Evolutionary conservation across 1,140 invertebrate genomes (phyloP), one percentile per base, ranked within the genome.

Genomic region (Lucilia sericata): DNA sequence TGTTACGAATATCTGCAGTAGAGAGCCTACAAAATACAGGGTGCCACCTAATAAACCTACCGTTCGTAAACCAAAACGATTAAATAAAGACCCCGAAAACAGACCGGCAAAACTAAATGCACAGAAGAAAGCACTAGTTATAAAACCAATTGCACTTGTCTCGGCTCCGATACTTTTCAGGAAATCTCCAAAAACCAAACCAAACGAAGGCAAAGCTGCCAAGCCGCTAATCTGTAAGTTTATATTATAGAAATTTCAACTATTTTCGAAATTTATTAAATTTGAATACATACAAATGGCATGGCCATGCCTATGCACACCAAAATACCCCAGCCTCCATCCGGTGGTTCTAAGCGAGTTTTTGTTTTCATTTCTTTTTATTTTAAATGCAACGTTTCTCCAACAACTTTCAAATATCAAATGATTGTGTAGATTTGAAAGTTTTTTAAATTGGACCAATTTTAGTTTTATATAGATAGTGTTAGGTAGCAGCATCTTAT

Each of bases 241-340:
- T 82, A 42, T 47, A 49, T 49, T n/a, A 17, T 8, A 19, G 19
- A 7, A 5, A 17, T 47, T n/a, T 0, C 10, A 4, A 42, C 12
- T 25, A 25, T 51, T 2, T 25, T 47, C 51, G 2, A 60, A 82
- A 82, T 25, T 25, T 8, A 21, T 76, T 5, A 55, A 10, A 14
- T 17, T 9, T 49, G 19, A 74, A 55, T 84, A 94, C 94, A 93
- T 91, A 95, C 94, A 87, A 94, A 93, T 12, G 92, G 93, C 25
- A 94, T 84, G 14, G 93, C 90, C 84, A 92, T 92, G 30, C 92
- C 94, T 25, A 94, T 87, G 84, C 93, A 93, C 36, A 95, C 91
- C 1, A 93, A 87, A 87, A 94, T 94, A 12, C 94, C 94, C 93
- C 93, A 95, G 34, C 92, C 93, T 51, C 94, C 94, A 85, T 95